These are phyloP conservation scores for Buathra laborator DNA, from an alignment of 2,888 invertebrate species.

Conservation along the genomic window DNA sequence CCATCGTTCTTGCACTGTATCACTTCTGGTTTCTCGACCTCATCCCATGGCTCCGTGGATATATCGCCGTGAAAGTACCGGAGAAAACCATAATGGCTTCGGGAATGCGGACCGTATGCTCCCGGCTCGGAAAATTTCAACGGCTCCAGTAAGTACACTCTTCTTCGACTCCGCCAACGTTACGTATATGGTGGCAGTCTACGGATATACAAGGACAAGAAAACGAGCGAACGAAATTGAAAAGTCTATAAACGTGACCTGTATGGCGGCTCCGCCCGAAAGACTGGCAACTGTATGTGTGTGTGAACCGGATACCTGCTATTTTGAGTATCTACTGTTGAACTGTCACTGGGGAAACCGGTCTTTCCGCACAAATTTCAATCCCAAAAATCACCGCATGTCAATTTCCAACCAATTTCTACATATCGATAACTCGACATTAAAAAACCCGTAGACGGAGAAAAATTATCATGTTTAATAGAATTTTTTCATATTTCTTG, in stretches of 20 bases:
- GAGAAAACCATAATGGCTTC: constrained; percentile 60
- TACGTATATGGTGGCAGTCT: constrained; percentile 38
- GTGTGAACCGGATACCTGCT: neutral
- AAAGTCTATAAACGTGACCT: constrained; percentile 67
- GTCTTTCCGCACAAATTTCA: neutral
- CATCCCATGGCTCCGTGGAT: constrained; percentile 34
- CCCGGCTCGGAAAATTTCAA: constrained; percentile 58
- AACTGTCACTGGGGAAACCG: neutral
- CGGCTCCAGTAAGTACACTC: constrained; percentile 51
- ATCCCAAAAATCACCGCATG: neutral
- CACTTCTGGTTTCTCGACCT: constrained; percentile 31
- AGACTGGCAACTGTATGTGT: constrained; percentile 1
- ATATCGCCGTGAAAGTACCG: constrained; percentile 32
- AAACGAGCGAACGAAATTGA: constrained; percentile 61
- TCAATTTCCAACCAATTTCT: neutral
- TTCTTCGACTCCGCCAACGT: constrained; percentile 39
- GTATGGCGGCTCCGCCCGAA: constrained; percentile 43
- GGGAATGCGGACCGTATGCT: constrained; percentile 53
- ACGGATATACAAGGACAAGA: constrained; percentile 13
- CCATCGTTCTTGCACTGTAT: constrained; percentile 21
- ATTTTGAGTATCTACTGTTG: neutral
- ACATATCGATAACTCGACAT: constrained; percentile 5
- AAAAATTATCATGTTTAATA: too few species aligned
- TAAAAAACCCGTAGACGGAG: constrained; percentile 1
- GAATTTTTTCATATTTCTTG: too few species aligned